phyloP scores from a whole-genome alignment of 2,113 vertebrate genomes.

The Hemicordylus capensis region DNA sequence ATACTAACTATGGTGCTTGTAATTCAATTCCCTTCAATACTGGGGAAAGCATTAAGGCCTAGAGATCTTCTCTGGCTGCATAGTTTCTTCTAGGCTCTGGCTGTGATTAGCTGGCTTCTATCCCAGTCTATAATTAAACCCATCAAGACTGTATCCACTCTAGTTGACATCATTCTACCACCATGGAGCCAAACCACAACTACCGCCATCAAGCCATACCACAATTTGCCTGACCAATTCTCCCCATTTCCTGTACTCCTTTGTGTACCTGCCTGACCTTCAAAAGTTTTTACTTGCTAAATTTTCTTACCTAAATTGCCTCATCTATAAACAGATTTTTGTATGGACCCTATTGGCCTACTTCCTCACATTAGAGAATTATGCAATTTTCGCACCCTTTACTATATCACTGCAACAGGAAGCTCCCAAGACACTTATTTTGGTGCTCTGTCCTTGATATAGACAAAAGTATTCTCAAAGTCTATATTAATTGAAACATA shows the following conservation, averaged over 20 bases:
- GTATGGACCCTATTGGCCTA: too few species aligned
- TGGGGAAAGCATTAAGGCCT: too few species aligned
- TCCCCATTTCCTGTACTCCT: not conserved
- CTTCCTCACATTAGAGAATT: not conserved
- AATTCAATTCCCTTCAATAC: too few species aligned
- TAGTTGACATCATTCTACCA: not conserved
- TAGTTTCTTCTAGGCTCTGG: too few species aligned
- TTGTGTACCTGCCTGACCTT: not conserved
- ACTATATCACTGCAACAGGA: not conserved
- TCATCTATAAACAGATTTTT: too few species aligned
- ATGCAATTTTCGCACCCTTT: not conserved
- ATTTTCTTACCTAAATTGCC: too few species aligned
- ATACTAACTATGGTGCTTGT: too few species aligned
- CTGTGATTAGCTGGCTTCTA: not conserved
- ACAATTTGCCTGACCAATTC: not conserved
- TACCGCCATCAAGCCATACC: not conserved
- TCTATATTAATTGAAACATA: slow-evolving; percentile 4
- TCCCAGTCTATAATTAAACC: not conserved
- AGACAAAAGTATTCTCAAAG: slow-evolving; percentile 31
- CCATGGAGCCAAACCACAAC: too few species aligned
- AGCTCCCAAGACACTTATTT: not conserved
- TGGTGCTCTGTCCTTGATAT: not conserved
- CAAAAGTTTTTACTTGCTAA: not conserved
- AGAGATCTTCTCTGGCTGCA: too few species aligned
- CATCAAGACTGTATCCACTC: not conserved